Percentiles rank a stretch among this genome's conserved stretches.
Conservation (phyloP, 2,888 invertebrate genomes). For the Cheilosia pagana region DNA sequence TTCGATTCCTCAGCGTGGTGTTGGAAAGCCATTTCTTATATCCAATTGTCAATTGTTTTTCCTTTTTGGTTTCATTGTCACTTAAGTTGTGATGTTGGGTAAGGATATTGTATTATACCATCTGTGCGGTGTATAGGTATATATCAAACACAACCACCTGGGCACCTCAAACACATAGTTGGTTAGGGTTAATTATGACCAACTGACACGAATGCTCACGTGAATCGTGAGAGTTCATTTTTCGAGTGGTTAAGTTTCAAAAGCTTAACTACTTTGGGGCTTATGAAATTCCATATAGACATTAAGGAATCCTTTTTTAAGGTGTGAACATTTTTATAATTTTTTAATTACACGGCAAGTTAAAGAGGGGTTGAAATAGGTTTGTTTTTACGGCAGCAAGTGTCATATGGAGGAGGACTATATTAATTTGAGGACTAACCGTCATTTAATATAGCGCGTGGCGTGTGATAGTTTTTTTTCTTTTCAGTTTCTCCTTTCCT, state of each 20-base stretch:
- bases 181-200: constrained; percentile 55
- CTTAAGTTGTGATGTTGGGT: constrained; percentile 9
- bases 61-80: constrained; percentile 14
- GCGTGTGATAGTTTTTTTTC: no score
- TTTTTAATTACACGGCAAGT: constrained; percentile 65
- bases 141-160: constrained; percentile 40
- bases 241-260: constrained; percentile 71
- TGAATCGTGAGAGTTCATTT: constrained; percentile 67
- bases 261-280: constrained; percentile 51
- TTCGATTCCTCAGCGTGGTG: constrained; percentile 24
- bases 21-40: constrained; percentile 1
- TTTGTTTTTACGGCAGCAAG: constrained; percentile 29
- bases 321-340: constrained; percentile 74
- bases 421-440: background rate
- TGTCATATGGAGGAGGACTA: constrained; percentile 22
- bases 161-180: background rate
- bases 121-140: constrained; percentile 8
- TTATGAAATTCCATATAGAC: background rate
- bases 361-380: constrained; percentile 31
- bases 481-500: no score
- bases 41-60: constrained; percentile 16
- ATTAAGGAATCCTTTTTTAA: constrained; percentile 63
- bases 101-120: constrained; percentile 19
- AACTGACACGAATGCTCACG: constrained; percentile 68
- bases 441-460: no score